Base-by-base conservation (phyloP, 2,888 invertebrate genomes). In the Limnephilus auricula region DNA sequence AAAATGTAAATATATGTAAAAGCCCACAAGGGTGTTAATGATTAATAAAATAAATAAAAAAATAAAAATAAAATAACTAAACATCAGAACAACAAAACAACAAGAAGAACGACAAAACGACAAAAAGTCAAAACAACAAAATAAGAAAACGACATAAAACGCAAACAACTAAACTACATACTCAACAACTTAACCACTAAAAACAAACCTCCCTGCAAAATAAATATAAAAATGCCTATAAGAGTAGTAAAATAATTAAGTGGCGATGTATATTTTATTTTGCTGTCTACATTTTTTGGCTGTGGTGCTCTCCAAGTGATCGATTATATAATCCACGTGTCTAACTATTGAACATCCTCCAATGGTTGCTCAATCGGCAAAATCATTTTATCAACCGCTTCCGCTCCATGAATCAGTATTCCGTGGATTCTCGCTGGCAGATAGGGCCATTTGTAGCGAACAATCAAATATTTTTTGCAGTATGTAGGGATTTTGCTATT, bases 331-430 rank as follows among this genome's bases (percentile, higher is more conserved):
- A 25, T 65, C 65, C 65, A 25, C 65, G 65, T 65, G 25, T 9
- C 65, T 65, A 65, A 65, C 65, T 65, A 65, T 25, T n/a, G 65
- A 65, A 65, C n/a, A 65, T 65, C 25, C 25, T 65, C 65, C 65
- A n/a, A 25, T 65, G 65, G 25, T 65, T 25, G 65, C n/a, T 65
- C 25, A 65, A 65, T 65, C 25, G 65, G 65, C n/a, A 65, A 65
- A 65, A 65, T n/a, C 65, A 65, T 65, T 65, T 65, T 65, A 25
- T n/a, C 65, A 65, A 65, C n/a, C 65, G 65, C 65, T 65, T 65
- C 65, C 65, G 65, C 65, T 65, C n/a, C 65, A n/a, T 65, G 65
- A 65, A 65, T 65, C 65, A 65, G 65, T 65, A 65, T 65, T 65
- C 65, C 65, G 65, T 65, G 65, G 65, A n/a, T 9, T 25, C 65